Evolutionary conservation across 2,113 vertebrate species (phyloP), one percentile per base, ranked within the genome.

Genomic region (Rissa tridactyla): DNA sequence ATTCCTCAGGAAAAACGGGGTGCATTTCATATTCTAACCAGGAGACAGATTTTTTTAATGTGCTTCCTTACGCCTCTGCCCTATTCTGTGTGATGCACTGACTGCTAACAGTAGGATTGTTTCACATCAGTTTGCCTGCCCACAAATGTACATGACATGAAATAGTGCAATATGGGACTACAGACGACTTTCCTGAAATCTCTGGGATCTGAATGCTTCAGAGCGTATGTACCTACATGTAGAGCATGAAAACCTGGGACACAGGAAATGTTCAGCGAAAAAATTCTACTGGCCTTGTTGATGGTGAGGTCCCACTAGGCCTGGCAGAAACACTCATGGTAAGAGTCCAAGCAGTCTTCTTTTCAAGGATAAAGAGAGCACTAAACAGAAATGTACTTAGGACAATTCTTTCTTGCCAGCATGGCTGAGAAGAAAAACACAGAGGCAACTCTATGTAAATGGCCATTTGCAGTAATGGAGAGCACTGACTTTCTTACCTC

Each of bases 401-500:
- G 49, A 40, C 30, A 66, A 17, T 9, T 34, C 81, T 73, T 86
- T 78, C 69, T 47, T 87, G 72, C 32, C 36, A 78, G 14, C 29
- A 79, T 1, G 4, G 36, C 40, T 87, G 44, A 91, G 32, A 61
- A 76, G 49, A 75, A 38, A 73, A 89, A 66, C 29, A 36, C 34
- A 55, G 14, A 69, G 26, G 34, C 16, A 62, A 60, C 0, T 12
- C 44, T 38, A 17, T 21, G 29, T 25, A 70, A 91, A 77, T 25
- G 15, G n/a, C 13, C 2, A 5, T 64, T 34, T 75, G 49, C 55
- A 73, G 62, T 32, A 81, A 86, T 1, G 32, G 46, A 13, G 27
- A 89, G 62, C 19, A 22, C 30, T 55, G 69, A 71, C 5, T 23
- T 32, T 85, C 98, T 86, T 98, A 99, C 99, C 99, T 99, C 98